Evolutionary conservation across 1,140 invertebrate genomes (phyloP), one percentile per base, ranked within the genome.

Genomic region (Drosophila ogumai): DNA sequence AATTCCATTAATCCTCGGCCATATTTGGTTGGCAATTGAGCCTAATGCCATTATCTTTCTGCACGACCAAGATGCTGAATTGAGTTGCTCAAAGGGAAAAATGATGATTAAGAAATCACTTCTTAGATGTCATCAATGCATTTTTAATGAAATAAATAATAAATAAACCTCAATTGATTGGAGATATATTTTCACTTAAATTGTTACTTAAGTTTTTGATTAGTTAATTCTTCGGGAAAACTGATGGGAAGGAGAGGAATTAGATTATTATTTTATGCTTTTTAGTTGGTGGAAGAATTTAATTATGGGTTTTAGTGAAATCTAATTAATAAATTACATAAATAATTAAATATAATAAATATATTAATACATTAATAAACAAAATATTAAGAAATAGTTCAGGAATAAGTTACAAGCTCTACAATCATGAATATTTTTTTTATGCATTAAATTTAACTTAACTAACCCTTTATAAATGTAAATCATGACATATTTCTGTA

Each of bases 1-100:
- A 79, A 81, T 73, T 66, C 79, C 77, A 71, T 69, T 78, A 82
- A 82, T 82, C 77, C 77, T 31, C 22, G 31, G 65, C 44, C 13
- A 69, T 47, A 31, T 57, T 28, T 47, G 22, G 22, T 40, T 36
- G 67, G 38, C 32, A 32, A 75, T 58, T 52, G 56, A 52, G 38
- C n/a, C 28, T 34, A 41, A 61, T 61, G 68, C 25, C 71, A 77
- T 71, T 59, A 43, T 66, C 47, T 31, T 66, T 69, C 49, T 7
- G 63, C 67, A 65, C 38, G 59, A 38, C 32, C 40, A 69, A 69
- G 43, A 47, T 69, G 65, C 50, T 34, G 19, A 47, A 57, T 57
- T 25, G 34, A 57, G 13, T 49, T 49, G 22, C 32, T 57, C 31
- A 67, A 65, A 52, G n/a, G 40, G 41, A 49, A 71, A 67, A 71